phyloP scores from a whole-genome alignment of 2,797 vertebrate species.

The Eremophila alpestris region DNA sequence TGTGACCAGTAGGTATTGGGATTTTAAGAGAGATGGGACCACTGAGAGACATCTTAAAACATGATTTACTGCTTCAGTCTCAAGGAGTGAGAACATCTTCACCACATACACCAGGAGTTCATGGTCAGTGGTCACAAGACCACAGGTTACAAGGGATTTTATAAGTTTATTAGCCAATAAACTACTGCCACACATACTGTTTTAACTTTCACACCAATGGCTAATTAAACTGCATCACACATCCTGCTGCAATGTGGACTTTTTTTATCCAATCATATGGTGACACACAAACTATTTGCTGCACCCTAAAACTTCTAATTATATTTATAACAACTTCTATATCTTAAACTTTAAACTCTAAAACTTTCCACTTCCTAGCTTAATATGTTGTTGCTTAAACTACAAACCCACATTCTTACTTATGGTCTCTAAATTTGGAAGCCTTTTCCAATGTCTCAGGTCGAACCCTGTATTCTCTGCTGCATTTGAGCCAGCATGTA shows the following conservation, averaged over 20 bases:
- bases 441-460: neutral
- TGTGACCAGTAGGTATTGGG: neutral
- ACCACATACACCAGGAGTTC: no score
- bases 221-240: neutral
- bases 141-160: no score
- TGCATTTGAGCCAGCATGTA: no score
- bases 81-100: no score
- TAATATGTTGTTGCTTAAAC: neutral
- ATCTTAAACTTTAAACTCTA: neutral
- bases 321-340: neutral
- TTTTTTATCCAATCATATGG: neutral
- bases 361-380: neutral
- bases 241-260: neutral
- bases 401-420: neutral
- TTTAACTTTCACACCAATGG: neutral
- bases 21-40: no score
- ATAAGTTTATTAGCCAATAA: no score
- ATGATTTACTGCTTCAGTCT: no score
- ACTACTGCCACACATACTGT: no score
- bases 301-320: neutral
- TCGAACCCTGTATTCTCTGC: neutral
- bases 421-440: neutral
- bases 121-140: no score
- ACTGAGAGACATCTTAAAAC: neutral
- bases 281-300: neutral